Conservation (phyloP, 2,888 invertebrate species). For the Sesia bembeciformis region DNA sequence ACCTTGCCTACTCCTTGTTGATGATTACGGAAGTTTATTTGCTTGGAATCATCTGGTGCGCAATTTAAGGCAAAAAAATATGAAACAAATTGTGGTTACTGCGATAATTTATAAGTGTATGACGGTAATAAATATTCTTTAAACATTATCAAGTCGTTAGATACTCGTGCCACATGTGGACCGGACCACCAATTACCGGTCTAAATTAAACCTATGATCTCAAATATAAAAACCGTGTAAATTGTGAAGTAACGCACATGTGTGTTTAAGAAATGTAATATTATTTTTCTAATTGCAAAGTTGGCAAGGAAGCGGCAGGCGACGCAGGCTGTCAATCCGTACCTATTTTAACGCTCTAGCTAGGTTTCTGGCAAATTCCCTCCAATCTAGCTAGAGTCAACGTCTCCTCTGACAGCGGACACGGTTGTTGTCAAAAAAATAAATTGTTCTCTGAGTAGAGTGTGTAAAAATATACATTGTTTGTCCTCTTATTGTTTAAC, state of each 20-base stretch:
- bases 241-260: conserved; percentile 32
- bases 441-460: conserved; percentile 30
- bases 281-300: conserved; percentile 64
- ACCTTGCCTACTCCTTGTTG: conserved; percentile 24
- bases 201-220: conserved; percentile 47
- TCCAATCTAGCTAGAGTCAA: conserved; percentile 55
- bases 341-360: conserved; percentile 51
- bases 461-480: conserved; percentile 38
- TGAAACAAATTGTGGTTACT: not conserved
- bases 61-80: not conserved
- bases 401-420: conserved; percentile 61
- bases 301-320: conserved; percentile 62
- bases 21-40: conserved; percentile 29
- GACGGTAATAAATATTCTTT: not conserved
- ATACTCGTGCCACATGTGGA: not conserved
- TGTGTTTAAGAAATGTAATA: conserved; percentile 35
- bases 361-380: conserved; percentile 59
- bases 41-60: conserved; percentile 5
- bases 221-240: conserved; percentile 33
- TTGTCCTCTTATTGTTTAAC: conserved; percentile 44
- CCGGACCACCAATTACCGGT: conserved; percentile 16
- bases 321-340: conserved; percentile 55
- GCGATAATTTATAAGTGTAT: not conserved
- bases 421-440: conserved; percentile 38
- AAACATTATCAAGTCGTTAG: not conserved